Percentiles rank a stretch among this genome's conserved stretches.
Evolutionary conservation across 2,797 vertebrate species (phyloP).

Genomic region (Gallinago stenura): DNA sequence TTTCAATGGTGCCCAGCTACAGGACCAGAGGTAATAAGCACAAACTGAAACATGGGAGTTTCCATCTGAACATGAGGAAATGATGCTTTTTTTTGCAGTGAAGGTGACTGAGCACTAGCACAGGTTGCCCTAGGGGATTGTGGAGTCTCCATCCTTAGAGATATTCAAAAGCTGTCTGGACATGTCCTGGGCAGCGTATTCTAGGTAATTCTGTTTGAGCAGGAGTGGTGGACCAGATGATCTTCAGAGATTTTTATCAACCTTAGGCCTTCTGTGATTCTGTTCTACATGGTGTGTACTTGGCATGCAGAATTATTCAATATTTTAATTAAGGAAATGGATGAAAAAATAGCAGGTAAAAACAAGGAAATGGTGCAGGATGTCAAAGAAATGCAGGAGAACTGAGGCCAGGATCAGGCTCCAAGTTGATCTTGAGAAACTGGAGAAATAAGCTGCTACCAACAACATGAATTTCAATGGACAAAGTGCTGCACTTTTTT

Average conservation of each 20-base stretch:
- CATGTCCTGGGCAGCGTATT: background rate
- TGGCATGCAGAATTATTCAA: background rate
- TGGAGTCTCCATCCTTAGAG: background rate
- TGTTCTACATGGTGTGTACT: background rate
- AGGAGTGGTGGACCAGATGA: background rate
- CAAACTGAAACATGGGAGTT: background rate
- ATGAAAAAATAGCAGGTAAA: background rate
- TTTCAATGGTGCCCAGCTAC: background rate
- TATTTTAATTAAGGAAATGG: background rate
- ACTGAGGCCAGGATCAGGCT: background rate
- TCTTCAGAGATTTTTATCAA: background rate
- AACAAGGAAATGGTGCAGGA: background rate
- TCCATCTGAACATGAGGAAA: background rate
- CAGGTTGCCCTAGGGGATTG: background rate
- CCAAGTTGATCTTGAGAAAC: background rate
- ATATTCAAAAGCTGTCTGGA: background rate
- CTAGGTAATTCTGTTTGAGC: background rate
- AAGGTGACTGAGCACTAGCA: background rate
- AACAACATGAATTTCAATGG: background rate
- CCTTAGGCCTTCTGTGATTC: background rate
- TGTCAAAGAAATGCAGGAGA: background rate
- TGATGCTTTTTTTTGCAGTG: background rate
- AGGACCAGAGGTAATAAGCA: background rate
- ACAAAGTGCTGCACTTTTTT: background rate
- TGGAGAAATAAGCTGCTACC: background rate